phyloP scores from a whole-genome alignment of 1,140 invertebrate genomes.

The Diplogasteroides magnus region DNA sequence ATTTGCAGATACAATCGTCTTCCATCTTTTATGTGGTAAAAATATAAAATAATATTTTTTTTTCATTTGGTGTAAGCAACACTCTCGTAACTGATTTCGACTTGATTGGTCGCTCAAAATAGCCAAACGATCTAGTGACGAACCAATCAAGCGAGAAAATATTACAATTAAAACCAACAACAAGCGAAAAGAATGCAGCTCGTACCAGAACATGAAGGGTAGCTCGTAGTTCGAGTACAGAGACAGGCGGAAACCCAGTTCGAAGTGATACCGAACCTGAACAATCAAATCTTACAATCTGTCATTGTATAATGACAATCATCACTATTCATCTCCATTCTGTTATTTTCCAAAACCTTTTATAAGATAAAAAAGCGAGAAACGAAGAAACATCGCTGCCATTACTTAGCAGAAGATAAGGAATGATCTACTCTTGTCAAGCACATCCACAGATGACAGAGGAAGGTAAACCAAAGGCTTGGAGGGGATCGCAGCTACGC shows the following conservation, averaged over 20 bases:
- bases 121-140: neutral
- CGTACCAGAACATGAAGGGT: conserved; percentile 9
- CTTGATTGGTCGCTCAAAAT: neutral
- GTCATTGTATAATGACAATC: no score
- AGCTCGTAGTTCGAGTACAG: conserved; percentile 6
- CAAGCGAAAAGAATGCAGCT: no score
- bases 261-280: conserved; percentile 5
- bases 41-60: neutral
- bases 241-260: conserved; percentile 11
- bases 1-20: no score
- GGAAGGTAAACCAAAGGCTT: no score
- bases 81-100: neutral
- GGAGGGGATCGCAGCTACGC: no score
- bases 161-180: no score
- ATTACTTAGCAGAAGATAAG: neutral
- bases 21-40: neutral
- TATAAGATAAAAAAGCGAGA: neutral
- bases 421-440: neutral
- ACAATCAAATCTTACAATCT: conserved; percentile 4
- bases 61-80: neutral
- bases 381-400: neutral
- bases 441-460: no score
- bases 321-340: no score
- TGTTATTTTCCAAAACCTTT: no score
- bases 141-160: no score